phyloP scores from a whole-genome alignment of 2,797 vertebrate species.

The Coracias cyanogaster region DNA sequence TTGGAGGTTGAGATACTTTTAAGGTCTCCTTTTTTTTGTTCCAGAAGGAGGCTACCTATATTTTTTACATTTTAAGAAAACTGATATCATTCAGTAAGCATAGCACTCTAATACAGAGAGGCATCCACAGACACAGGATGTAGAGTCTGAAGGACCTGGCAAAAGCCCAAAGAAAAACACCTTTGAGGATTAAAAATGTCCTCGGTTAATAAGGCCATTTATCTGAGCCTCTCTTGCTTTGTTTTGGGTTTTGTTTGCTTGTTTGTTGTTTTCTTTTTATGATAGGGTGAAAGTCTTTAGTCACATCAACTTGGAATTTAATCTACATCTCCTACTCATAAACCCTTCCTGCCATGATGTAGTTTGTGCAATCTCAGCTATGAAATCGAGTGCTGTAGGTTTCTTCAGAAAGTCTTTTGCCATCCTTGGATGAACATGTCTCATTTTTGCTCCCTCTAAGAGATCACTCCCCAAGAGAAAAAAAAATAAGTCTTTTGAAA shows the following conservation, averaged over 20 bases:
- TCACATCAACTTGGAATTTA: not conserved
- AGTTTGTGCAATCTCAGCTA: not conserved
- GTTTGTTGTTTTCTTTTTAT: not conserved
- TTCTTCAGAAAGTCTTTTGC: not conserved
- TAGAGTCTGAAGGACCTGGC: not conserved
- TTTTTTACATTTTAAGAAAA: not conserved
- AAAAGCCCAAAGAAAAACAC: not conserved
- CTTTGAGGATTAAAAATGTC: not conserved
- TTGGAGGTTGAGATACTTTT: not conserved
- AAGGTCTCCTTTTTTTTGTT: not conserved
- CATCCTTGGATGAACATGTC: not conserved
- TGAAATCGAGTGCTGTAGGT: not conserved
- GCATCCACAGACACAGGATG: not conserved
- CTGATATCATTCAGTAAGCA: not conserved
- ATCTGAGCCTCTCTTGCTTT: not conserved
- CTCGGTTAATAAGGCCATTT: not conserved
- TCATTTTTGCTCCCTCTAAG: not conserved
- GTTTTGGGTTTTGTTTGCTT: not conserved
- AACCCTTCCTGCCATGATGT: not conserved
- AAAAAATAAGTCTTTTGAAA: not conserved
- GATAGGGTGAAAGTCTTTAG: not conserved
- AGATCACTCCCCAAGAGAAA: not conserved
- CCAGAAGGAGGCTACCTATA: not conserved
- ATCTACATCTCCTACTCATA: not conserved
- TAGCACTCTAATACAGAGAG: not conserved